These are phyloP conservation scores for Fopius arisanus DNA, from an alignment of 1,140 invertebrate species.

Conservation along the genomic window DNA sequence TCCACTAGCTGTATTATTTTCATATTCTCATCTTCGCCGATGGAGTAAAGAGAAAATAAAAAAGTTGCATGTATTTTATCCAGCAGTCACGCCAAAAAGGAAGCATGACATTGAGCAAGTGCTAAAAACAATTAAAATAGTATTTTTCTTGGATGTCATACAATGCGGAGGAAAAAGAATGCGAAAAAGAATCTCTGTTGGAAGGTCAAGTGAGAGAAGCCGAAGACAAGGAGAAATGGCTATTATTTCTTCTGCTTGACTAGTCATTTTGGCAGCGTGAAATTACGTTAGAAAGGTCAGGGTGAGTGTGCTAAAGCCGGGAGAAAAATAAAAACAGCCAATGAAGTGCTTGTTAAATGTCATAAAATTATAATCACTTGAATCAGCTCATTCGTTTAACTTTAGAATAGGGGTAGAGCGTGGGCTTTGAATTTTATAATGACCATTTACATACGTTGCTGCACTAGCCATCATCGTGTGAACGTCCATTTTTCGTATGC, in stretches of 20 bases:
- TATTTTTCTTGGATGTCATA: not conserved
- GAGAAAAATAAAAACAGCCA: not conserved
- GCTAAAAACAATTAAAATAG: conserved; percentile 17
- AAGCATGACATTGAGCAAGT: conserved; percentile 20
- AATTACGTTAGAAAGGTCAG: conserved; percentile 7
- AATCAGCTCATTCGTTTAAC: not conserved
- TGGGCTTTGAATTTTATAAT: not conserved
- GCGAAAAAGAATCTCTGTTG: not conserved
- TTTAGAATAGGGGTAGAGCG: not conserved
- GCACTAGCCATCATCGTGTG: not conserved
- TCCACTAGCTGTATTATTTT: not conserved
- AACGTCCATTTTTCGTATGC: not conserved
- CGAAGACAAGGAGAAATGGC: not conserved
- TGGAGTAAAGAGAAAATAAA: not conserved
- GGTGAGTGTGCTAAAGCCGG: not conserved
- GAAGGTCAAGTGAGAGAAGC: conserved; percentile 6
- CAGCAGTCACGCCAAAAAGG: conserved; percentile 4
- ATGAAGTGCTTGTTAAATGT: not conserved
- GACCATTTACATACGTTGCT: not conserved
- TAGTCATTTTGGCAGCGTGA: not conserved
- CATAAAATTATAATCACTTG: not conserved
- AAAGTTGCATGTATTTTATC: not conserved
- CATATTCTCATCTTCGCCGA: not conserved
- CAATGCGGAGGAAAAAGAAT: not conserved
- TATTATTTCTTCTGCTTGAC: not conserved